Evolutionary conservation across 35 echinoderm and acorn worm species (phyloP).

Genomic region (Strongylocentrotus purpuratus): DNA sequence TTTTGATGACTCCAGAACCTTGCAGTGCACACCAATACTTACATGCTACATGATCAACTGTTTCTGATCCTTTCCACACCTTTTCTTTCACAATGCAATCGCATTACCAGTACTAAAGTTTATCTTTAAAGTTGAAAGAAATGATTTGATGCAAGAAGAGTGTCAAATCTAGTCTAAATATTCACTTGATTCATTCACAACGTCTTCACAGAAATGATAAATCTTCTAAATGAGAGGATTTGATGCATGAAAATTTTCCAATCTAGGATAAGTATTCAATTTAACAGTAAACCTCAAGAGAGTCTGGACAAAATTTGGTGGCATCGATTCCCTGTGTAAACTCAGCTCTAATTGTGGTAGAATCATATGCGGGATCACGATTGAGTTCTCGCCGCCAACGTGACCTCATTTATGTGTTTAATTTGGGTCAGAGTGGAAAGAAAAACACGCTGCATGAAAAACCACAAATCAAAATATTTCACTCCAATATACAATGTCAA

Average conservation of each 20-base stretch:
- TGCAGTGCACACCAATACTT: no score
- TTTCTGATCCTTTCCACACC: no score
- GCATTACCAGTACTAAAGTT: no score
- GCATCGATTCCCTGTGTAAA: neutral
- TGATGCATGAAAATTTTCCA: neutral
- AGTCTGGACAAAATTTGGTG: neutral
- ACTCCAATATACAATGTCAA: neutral
- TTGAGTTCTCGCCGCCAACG: neutral
- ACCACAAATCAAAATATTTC: constrained; percentile 3
- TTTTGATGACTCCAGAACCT: no score
- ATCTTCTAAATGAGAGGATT: neutral
- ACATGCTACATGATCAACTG: no score
- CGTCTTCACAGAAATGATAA: neutral
- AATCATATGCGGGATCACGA: neutral
- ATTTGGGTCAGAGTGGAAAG: constrained; percentile 15
- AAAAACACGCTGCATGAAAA: neutral
- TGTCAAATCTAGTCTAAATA: no score
- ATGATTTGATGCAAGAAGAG: no score
- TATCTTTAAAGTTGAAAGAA: no score
- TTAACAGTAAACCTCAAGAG: neutral
- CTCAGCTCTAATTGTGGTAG: neutral
- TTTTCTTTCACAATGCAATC: no score
- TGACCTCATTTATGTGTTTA: constrained; percentile 3
- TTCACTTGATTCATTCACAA: no score
- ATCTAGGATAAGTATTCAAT: neutral